phyloP scores from a whole-genome alignment of 2,888 invertebrate genomes.

The Oligia latruncula region DNA sequence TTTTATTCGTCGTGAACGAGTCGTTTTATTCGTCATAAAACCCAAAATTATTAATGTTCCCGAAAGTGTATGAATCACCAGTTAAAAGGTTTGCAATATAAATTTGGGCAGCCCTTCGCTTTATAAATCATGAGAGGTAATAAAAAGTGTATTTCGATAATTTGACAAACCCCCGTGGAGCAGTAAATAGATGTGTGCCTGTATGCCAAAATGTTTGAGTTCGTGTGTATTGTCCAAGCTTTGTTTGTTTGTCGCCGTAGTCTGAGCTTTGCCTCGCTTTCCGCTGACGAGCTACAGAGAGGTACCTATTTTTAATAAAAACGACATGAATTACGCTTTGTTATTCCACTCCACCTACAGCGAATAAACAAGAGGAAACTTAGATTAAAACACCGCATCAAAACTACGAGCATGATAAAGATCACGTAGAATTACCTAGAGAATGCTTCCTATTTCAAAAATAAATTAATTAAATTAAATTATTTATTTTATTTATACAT shows the following conservation, averaged over 20 bases:
- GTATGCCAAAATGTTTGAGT: constrained; percentile 41
- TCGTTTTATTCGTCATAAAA: constrained; percentile 60
- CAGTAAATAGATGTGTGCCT: constrained; percentile 48
- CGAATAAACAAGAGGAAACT: constrained; percentile 8
- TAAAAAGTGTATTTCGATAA: constrained; percentile 63
- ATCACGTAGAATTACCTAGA: neutral
- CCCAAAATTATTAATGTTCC: constrained; percentile 60
- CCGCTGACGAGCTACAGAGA: constrained; percentile 5
- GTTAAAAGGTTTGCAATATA: constrained; percentile 63
- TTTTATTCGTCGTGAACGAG: constrained; percentile 51
- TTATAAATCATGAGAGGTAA: constrained; percentile 60
- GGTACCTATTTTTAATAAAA: constrained; percentile 25
- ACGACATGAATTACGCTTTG: constrained; percentile 19
- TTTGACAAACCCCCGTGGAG: constrained; percentile 61
- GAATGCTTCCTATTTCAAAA: neutral
- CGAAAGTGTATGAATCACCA: constrained; percentile 60
- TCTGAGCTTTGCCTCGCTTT: constrained; percentile 33
- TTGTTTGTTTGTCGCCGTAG: constrained; percentile 37
- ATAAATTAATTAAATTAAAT: no score
- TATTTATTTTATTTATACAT: no score
- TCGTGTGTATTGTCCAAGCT: constrained; percentile 36
- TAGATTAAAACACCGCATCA: constrained; percentile 28
- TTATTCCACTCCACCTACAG: constrained; percentile 13
- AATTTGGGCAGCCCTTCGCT: constrained; percentile 47
- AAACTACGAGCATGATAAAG: neutral